Evolutionary conservation across 2,888 invertebrate genomes (phyloP), one percentile per base, ranked within the genome.

Genomic region (Euproctis similis): DNA sequence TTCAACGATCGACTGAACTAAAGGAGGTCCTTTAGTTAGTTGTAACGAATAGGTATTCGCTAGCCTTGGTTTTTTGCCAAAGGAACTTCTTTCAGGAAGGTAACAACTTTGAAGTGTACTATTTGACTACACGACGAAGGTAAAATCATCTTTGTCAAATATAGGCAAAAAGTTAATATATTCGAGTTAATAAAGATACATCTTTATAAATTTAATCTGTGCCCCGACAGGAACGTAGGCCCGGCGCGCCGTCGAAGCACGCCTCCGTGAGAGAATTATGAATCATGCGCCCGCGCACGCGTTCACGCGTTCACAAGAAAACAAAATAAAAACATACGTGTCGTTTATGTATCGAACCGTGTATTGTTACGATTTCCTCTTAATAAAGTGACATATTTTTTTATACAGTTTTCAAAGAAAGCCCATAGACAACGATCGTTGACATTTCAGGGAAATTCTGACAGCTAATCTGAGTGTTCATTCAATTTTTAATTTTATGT

Each of bases 331-430:
- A n/a, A n/a, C n/a, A n/a, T n/a, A n/a, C n/a, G n/a, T n/a, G n/a
- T n/a, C 27, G 9, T 22, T 14, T 18, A 19, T 14, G 22, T 19
- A 16, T 26, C 27, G 21, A 27, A 28, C 18, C 12, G 30, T 28
- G 14, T 21, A 32, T 34, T 28, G 27, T 27, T 34, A 34, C 21
- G 12, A 31, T 34, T 46, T 49, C 46, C 33, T 21, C 17, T 26
- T 36, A 42, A 24, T 26, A 29, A 39, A 32, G 10, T 19, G 19
- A 8, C n/a, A 19, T 16, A 4, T 19, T 24, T 27, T 17, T 17
- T 11, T 32, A 6, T 10, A 23, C 13, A 12, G 16, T 23, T 25
- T 25, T 28, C 28, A 22, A 17, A 22, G 25, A 8, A 28, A 28
- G 10, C 17, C 8, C 24, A 12, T 28, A 4, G 11, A 8, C 16